phyloP scores from a whole-genome alignment of 2,888 invertebrate genomes.

The Abscondita cerata region DNA sequence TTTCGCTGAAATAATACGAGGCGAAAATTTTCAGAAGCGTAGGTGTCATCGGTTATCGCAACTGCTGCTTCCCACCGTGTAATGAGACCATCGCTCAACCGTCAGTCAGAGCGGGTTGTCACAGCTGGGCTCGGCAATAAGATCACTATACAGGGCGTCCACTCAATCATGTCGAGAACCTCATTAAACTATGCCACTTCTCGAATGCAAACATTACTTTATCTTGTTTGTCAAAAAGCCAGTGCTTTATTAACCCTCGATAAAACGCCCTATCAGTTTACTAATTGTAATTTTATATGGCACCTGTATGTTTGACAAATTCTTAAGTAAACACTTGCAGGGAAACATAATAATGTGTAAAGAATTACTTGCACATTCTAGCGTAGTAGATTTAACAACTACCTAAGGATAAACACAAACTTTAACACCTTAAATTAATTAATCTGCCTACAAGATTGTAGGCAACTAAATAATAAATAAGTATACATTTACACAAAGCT shows the following conservation, averaged over 20 bases:
- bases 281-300: conserved; percentile 24
- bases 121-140: conserved; percentile 45
- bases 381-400: too few species aligned
- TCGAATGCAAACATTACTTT: conserved; percentile 44
- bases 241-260: conserved; percentile 34
- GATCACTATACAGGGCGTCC: conserved; percentile 45
- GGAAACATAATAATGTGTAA: too few species aligned
- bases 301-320: conserved; percentile 27
- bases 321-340: conserved; percentile 12
- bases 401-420: too few species aligned
- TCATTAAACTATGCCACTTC: conserved; percentile 43
- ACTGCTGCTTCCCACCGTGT: conserved; percentile 48
- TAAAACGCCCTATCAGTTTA: conserved; percentile 33
- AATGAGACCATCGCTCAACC: conserved; percentile 51
- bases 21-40: conserved; percentile 29
- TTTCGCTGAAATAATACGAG: conserved; percentile 29
- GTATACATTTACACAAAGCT: too few species aligned
- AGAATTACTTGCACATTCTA: too few species aligned
- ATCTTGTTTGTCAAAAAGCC: conserved; percentile 44
- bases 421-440: too few species aligned
- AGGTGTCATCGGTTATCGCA: conserved; percentile 44
- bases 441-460: too few species aligned
- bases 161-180: conserved; percentile 48
- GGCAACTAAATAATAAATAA: too few species aligned
- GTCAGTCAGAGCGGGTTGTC: conserved; percentile 46